Conservation (phyloP, 2,888 invertebrate species). For the Drosophila greeni region DNA sequence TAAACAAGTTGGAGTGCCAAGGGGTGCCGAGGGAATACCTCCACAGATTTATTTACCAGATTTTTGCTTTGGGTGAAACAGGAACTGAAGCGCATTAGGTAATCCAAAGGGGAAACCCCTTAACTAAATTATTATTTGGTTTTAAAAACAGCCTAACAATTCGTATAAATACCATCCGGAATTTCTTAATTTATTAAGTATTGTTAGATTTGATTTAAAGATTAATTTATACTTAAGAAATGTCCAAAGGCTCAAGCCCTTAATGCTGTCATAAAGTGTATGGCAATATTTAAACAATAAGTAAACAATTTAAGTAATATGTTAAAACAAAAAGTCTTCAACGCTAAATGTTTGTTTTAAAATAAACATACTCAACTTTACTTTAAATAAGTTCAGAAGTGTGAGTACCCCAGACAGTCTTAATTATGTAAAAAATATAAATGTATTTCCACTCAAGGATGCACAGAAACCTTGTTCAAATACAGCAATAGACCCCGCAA, state of each 20-base stretch:
- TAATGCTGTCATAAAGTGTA: background rate
- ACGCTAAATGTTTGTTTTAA: background rate
- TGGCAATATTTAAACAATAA: background rate
- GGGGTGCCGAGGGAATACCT: background rate
- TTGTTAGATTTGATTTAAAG: background rate
- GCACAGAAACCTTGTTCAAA: background rate
- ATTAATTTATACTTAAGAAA: background rate
- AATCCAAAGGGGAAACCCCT: too few relatives aligned
- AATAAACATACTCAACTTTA: background rate
- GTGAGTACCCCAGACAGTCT: background rate
- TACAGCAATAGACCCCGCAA: background rate
- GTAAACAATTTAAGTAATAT: background rate
- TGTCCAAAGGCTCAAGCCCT: background rate
- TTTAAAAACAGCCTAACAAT: background rate
- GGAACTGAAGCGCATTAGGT: too few relatives aligned
- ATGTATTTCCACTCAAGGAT: background rate
- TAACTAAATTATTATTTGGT: background rate
- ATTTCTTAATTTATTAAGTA: background rate
- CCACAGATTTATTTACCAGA: constrained; percentile 11
- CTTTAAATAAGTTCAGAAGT: background rate
- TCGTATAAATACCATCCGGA: background rate
- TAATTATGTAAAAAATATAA: background rate
- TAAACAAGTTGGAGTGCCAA: constrained; percentile 14
- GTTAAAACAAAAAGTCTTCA: background rate
- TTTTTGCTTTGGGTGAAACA: background rate